Conservation (phyloP, 2,888 invertebrate species). For the Arctia plantaginis region DNA sequence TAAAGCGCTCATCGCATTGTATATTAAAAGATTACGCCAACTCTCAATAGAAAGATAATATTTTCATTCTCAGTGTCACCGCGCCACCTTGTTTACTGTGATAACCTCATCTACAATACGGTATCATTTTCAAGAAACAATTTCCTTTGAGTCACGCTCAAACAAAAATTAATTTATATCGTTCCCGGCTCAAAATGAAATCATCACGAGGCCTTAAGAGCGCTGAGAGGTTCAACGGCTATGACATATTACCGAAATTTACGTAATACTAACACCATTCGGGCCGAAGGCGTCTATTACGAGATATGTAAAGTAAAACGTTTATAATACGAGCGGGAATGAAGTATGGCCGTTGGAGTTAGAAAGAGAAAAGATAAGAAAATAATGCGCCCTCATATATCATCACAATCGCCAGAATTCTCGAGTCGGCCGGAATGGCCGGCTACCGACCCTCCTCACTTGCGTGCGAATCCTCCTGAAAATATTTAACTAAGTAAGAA, state of each 20-base stretch:
- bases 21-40: constrained; percentile 63
- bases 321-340: constrained; percentile 81
- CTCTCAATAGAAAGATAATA: constrained; percentile 62
- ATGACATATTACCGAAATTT: constrained; percentile 78
- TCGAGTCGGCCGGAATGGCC: constrained; percentile 70
- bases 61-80: constrained; percentile 55
- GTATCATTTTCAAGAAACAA: constrained; percentile 72
- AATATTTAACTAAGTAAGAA: constrained; percentile 78
- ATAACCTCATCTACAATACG: constrained; percentile 66
- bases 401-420: constrained; percentile 85
- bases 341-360: constrained; percentile 84
- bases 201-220: constrained; percentile 66
- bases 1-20: constrained; percentile 39
- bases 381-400: constrained; percentile 86
- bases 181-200: constrained; percentile 66
- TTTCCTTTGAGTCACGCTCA: constrained; percentile 68
- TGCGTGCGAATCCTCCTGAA: constrained; percentile 70
- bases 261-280: constrained; percentile 78
- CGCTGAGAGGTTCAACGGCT: constrained; percentile 58
- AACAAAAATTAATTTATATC: constrained; percentile 75
- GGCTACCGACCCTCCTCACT: constrained; percentile 81
- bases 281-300: constrained; percentile 73
- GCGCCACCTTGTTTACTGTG: constrained; percentile 57
- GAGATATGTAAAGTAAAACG: constrained; percentile 83
- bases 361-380: constrained; percentile 86